Evolutionary conservation across 2,888 invertebrate genomes (phyloP), one percentile per base, ranked within the genome.

Genomic region (Microplitis manilae): DNA sequence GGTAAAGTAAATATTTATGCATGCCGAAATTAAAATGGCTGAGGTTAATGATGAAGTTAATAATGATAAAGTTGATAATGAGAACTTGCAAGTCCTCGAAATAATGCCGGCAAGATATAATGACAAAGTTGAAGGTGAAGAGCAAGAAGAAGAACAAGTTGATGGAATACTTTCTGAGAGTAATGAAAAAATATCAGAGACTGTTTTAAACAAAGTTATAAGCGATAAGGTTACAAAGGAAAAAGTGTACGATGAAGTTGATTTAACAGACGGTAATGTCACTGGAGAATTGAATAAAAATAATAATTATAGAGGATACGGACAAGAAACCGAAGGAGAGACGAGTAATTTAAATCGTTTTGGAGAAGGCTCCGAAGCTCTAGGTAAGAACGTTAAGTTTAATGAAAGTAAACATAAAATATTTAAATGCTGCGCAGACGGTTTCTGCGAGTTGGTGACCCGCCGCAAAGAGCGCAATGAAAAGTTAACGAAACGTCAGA

Each of bases 391-490:
- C 30, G 4, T 30, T 30, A 30, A 59, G 13, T 9, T 6, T 20
- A 30, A 30, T 20, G 38, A 20, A 40, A 13, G 20, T 17, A 20
- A 64, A 9, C 17, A 20, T 41, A 72, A 72, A 67, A 39, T 9
- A n/a, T 64, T 41, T 15, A 62, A 75, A 17, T 40, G 77, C 69
- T 85, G 85, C 76, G 83, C 85, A 59, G 79, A 79, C 39, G 83
- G 81, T 15, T 83, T 86, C 78, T 83, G 83, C 2, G 90, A 91
- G 61, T 84, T 92, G 68, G 89, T 94, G 41, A 92, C 91, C 79
- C 90, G 91, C 68, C 92, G 91, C 83, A 93, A 93, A 90, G 91
- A 92, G 73, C 89, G 89, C 82, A 91, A 91, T 81, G 89, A 89
- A 62, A 89, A 90, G 76, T 83, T 93, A 86, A 87, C 92, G 90